phyloP scores from a whole-genome alignment of 2,888 invertebrate genomes.

The Omphaloscelis lunosa region DNA sequence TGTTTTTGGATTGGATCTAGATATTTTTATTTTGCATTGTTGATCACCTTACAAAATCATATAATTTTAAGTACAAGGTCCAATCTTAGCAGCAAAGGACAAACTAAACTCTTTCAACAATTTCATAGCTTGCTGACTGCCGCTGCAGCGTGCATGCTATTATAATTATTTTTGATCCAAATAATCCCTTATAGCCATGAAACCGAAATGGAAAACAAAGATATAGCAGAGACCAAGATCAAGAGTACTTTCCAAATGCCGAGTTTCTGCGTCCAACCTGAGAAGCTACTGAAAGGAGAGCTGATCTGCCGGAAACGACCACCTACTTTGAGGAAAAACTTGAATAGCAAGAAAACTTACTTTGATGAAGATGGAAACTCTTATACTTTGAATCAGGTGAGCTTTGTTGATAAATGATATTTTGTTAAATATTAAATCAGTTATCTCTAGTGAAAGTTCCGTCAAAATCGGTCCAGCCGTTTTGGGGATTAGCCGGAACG shows the following conservation, averaged over 20 bases:
- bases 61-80: not conserved
- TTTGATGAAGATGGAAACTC: constrained; percentile 93
- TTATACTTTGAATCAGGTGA: constrained; percentile 80
- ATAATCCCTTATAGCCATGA: constrained; percentile 87
- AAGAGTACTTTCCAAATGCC: constrained; percentile 92
- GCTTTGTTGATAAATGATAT: constrained; percentile 1
- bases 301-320: constrained; percentile 92
- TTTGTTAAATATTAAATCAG: not conserved
- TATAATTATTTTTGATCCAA: not conserved
- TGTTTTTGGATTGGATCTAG: not conserved
- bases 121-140: not conserved
- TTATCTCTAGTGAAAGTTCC: too few species aligned
- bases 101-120: not conserved
- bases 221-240: constrained; percentile 87
- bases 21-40: not conserved
- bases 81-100: not conserved
- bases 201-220: constrained; percentile 84
- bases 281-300: constrained; percentile 87
- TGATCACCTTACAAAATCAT: not conserved
- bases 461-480: too few species aligned
- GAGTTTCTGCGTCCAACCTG: constrained; percentile 87
- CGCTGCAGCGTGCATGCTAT: not conserved
- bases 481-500: too few species aligned
- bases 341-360: constrained; percentile 90
- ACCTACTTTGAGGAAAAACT: constrained; percentile 71